phyloP scores from a whole-genome alignment of 2,113 vertebrate genomes.

The Pelecanus crispus region DNA sequence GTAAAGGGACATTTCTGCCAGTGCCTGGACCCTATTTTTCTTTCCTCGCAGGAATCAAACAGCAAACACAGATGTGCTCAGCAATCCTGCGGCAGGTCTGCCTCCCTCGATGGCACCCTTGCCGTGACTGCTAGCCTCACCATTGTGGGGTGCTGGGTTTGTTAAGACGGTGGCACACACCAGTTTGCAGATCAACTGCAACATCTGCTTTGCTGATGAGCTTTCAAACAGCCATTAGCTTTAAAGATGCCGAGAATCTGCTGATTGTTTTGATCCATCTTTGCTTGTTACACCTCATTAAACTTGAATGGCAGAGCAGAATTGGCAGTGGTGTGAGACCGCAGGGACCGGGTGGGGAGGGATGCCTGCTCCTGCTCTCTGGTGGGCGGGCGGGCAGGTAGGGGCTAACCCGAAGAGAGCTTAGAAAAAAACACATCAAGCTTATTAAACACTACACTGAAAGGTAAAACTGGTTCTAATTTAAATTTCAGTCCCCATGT shows the following conservation, averaged over 20 bases:
- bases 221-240: background rate
- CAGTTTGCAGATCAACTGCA: background rate
- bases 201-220: background rate
- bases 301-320: background rate
- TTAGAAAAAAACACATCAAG: background rate
- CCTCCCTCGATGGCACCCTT: background rate
- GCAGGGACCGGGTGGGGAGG: background rate
- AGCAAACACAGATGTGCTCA: background rate
- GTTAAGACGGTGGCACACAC: background rate
- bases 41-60: background rate
- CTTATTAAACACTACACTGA: background rate
- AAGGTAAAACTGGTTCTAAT: background rate
- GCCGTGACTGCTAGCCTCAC: background rate
- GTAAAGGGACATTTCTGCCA: background rate
- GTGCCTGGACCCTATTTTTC: background rate
- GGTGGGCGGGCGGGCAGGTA: background rate
- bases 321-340: fast-evolving
- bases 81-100: background rate
- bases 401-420: background rate
- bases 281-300: background rate
- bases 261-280: background rate
- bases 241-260: background rate
- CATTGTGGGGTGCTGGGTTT: fast-evolving
- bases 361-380: background rate
- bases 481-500: background rate